These are phyloP conservation scores for Oreochromis spilurus DNA, from an alignment of 2,113 vertebrate genomes.

Conservation along the genomic window DNA sequence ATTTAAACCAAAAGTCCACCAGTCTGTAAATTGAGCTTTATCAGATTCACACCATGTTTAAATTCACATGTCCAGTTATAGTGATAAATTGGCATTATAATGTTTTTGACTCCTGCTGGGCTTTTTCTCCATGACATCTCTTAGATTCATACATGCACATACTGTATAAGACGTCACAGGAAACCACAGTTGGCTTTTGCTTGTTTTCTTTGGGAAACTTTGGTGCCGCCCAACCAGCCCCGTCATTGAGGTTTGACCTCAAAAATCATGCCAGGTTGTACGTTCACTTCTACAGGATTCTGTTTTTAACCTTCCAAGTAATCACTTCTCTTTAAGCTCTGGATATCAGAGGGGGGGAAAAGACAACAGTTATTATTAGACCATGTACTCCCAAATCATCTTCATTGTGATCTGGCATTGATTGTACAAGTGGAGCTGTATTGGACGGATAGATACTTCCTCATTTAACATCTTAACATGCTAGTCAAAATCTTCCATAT, in stretches of 20 bases:
- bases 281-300: not conserved
- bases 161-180: constrained; percentile 11
- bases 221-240: not conserved
- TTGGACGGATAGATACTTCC: not conserved
- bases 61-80: not conserved
- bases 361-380: not conserved
- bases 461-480: not conserved
- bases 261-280: not conserved
- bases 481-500: not conserved
- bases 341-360: not conserved
- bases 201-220: constrained; percentile 14
- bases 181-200: constrained; percentile 41
- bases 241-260: not conserved
- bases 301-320: not conserved
- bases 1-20: constrained; percentile 16
- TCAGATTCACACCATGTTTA: not conserved
- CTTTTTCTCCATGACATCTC: constrained; percentile 1
- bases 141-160: not conserved
- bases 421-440: not conserved
- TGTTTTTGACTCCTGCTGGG: constrained; percentile 8
- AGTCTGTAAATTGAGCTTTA: not conserved
- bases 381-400: not conserved
- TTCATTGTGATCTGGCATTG: not conserved
- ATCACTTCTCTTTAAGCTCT: not conserved
- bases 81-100: not conserved